These are phyloP conservation scores for Thalassophryne amazonica DNA, from an alignment of 2,797 vertebrate species.

Conservation along the genomic window DNA sequence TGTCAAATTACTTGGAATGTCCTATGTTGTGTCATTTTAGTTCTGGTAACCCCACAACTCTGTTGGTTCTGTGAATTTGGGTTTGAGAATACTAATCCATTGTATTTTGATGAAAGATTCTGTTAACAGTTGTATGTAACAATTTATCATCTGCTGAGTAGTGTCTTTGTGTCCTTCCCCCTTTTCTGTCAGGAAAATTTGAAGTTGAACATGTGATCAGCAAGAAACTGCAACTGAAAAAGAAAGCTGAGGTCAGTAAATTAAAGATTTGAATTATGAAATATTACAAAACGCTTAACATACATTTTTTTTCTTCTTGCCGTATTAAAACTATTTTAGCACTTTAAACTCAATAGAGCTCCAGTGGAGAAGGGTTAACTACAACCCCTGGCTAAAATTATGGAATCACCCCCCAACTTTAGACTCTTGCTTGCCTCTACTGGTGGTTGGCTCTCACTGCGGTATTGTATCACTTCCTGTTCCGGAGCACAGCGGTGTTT, in stretches of 20 bases:
- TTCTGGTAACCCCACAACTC: slow-evolving; percentile 9
- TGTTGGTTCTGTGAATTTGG: neutral
- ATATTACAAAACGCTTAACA: neutral
- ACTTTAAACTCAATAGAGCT: too few relatives aligned
- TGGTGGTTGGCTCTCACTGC: too few relatives aligned
- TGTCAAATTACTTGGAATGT: slow-evolving; percentile 11
- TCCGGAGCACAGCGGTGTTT: too few relatives aligned
- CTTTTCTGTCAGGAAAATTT: slow-evolving; percentile 70
- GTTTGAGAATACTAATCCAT: neutral
- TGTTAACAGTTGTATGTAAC: neutral
- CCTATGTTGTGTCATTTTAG: neutral
- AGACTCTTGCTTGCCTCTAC: too few relatives aligned
- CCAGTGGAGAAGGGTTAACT: too few relatives aligned
- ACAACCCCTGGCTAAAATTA: too few relatives aligned
- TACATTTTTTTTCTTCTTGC: too few relatives aligned
- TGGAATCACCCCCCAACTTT: too few relatives aligned
- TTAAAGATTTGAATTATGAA: neutral
- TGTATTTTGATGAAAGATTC: neutral
- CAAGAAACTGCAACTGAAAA: slow-evolving; percentile 75
- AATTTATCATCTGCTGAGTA: neutral
- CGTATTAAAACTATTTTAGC: too few relatives aligned
- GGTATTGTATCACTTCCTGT: too few relatives aligned
- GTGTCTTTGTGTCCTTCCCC: slow-evolving; percentile 8
- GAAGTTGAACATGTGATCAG: slow-evolving; percentile 73
- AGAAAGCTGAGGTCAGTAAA: slow-evolving; percentile 74